Conservation (phyloP, 2,888 invertebrate species). For the Meandrusa payeni region DNA sequence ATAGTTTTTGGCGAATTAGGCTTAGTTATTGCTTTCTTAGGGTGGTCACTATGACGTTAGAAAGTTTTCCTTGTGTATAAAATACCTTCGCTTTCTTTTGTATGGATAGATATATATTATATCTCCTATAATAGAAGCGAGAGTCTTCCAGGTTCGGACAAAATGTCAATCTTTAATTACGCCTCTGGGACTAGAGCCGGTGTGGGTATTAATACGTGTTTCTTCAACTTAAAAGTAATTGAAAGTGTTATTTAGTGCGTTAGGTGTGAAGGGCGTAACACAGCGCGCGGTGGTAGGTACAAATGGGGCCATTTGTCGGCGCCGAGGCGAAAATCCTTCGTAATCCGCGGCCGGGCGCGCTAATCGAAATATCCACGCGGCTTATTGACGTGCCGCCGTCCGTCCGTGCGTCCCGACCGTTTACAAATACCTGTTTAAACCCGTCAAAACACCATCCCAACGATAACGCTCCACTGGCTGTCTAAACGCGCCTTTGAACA, state of each 20-base stretch:
- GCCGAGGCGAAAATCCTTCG: slow-evolving; percentile 71
- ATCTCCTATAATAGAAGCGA: too few relatives aligned
- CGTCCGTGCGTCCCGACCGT: slow-evolving; percentile 19
- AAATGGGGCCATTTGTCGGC: slow-evolving; percentile 74
- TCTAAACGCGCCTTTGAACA: slow-evolving; percentile 2
- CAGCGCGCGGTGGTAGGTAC: slow-evolving; percentile 41
- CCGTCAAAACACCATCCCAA: slow-evolving; percentile 20
- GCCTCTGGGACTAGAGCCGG: too few relatives aligned
- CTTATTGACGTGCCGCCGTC: slow-evolving; percentile 52
- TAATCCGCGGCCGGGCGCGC: slow-evolving; percentile 70
- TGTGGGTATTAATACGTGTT: too few relatives aligned
- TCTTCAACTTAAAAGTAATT: too few relatives aligned
- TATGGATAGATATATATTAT: too few relatives aligned
- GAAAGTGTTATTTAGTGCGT: slow-evolving; percentile 1
- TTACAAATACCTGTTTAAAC: slow-evolving; percentile 23
- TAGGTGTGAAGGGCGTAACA: slow-evolving; percentile 11
- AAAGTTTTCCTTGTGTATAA: too few relatives aligned
- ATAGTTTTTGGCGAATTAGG: too few relatives aligned
- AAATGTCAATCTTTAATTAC: too few relatives aligned
- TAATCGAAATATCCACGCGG: slow-evolving; percentile 77
- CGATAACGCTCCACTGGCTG: slow-evolving; percentile 5
- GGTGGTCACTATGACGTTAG: too few relatives aligned
- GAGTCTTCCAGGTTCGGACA: too few relatives aligned
- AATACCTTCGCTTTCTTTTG: too few relatives aligned
- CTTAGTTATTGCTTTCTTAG: too few relatives aligned